Base-by-base conservation (phyloP, 2,113 vertebrate species). In the Ellobius talpinus region DNA sequence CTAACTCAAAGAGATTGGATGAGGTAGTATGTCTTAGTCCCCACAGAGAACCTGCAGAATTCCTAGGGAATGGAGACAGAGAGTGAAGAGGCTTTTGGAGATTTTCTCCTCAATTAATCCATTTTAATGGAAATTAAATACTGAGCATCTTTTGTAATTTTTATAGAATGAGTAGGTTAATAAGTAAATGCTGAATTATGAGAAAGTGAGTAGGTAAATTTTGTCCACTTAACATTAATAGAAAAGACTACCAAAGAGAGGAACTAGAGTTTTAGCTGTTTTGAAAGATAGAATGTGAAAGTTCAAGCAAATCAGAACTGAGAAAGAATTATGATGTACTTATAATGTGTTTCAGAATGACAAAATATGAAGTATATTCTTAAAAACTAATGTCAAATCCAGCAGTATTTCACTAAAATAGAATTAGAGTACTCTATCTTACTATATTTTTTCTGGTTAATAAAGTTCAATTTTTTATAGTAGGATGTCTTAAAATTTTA, bases 231-330 rank as follows among this genome's bases (percentile, higher is more conserved):
- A 92, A 16, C 5, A 91, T 61, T 61, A 55, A 86, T 12, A 90
- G 26, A 68, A 73, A 68, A 16, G 73, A 55, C 1, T 50, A 50
- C 12, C 12, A 58, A 11, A 55, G 0, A 70, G 29, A 72, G 66
- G 8, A 94, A 52, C 12, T 50, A 81, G 10, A 76, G 58, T 36
- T 89, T 91, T 66, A 6, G 58, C 1, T 90, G 1, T 74, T 84
- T 93, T 11, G 29, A 93, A 94, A 87, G 6, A 23, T 68, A 76
- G 55, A 90, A 91, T 61, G n/a, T 92, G 36, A 86, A 93, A 42
- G 82, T 0, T 1, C 42, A n/a, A 87, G 31, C 4, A 63, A 93
- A 91, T 74, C 91, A 36, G 45, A 91, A 55, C 9, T 92, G 39
- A 39, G 55, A 73, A 78, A 90, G 26, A 96, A 87, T 65, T 93